phyloP scores from a whole-genome alignment of 2,113 vertebrate species.

The Ctenodactylus gundi region DNA sequence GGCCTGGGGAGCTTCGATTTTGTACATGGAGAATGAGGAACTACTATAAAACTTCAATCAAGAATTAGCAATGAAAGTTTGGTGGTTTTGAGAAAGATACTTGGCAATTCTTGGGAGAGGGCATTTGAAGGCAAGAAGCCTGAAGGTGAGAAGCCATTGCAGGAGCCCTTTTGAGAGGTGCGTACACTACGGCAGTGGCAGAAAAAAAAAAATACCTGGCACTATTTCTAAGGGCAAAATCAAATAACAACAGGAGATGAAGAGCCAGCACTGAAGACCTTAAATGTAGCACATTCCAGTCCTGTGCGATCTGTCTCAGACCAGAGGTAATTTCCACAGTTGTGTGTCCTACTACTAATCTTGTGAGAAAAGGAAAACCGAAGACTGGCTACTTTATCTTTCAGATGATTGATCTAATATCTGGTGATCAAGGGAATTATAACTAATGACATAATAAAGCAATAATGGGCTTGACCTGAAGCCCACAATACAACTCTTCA shows the following conservation, averaged over 20 bases:
- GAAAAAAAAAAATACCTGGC: not conserved
- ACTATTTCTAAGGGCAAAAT: not conserved
- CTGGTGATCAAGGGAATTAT: not conserved
- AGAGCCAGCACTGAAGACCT: not conserved
- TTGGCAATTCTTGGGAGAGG: not conserved
- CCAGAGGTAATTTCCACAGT: not conserved
- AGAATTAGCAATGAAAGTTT: not conserved
- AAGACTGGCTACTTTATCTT: not conserved
- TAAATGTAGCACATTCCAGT: not conserved
- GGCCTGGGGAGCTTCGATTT: not conserved
- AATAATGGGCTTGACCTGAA: not conserved
- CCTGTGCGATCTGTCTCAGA: not conserved
- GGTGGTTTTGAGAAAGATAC: not conserved
- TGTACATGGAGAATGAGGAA: not conserved
- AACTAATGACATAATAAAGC: constrained; percentile 45
- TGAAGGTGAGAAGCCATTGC: not conserved
- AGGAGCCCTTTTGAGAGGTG: not conserved
- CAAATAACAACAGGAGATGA: not conserved
- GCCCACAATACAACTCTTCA: not conserved
- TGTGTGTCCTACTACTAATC: not conserved
- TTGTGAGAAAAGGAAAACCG: not conserved
- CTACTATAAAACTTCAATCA: not conserved
- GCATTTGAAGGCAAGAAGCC: not conserved
- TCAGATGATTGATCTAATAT: not conserved
- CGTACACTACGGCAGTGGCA: not conserved